Percentiles rank a stretch among this genome's conserved stretches.
Evolutionary conservation across 1,140 invertebrate genomes (phyloP).

Genomic region (Physella acuta): DNA sequence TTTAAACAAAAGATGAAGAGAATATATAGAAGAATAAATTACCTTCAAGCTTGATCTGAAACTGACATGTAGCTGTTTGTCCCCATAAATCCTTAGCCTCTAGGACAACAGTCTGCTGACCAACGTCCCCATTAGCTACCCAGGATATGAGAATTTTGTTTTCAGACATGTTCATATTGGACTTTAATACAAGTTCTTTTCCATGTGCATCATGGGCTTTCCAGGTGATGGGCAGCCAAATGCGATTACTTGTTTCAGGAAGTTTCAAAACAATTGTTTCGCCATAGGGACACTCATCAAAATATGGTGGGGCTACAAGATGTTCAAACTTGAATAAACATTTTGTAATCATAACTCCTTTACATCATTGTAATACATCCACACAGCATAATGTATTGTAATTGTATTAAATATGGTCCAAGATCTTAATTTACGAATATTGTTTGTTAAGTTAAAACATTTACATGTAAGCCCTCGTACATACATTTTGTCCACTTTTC

Average conservation of each 20-base stretch:
- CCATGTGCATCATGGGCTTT: constrained; percentile 34
- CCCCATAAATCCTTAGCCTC: constrained; percentile 36
- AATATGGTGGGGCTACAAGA: constrained; percentile 35
- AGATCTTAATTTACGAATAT: too few relatives aligned
- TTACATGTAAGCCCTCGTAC: too few relatives aligned
- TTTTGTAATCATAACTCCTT: too few relatives aligned
- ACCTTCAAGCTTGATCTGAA: constrained; percentile 35
- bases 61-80: constrained; percentile 34
- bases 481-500: too few relatives aligned
- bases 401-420: too few relatives aligned
- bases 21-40: not conserved
- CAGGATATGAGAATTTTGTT: constrained; percentile 30
- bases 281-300: constrained; percentile 38
- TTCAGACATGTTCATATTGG: constrained; percentile 32
- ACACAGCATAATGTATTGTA: too few relatives aligned
- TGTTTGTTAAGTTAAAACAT: too few relatives aligned
- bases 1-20: not conserved
- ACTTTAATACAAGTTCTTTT: constrained; percentile 28
- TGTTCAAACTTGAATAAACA: too few relatives aligned
- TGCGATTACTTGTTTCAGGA: constrained; percentile 28
- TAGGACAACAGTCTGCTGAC: constrained; percentile 31
- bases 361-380: too few relatives aligned
- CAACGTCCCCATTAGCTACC: constrained; percentile 28
- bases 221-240: constrained; percentile 31
- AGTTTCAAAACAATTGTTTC: constrained; percentile 28